These are phyloP conservation scores for Falco columbarius DNA, from an alignment of 2,797 vertebrate genomes.

Conservation along the genomic window DNA sequence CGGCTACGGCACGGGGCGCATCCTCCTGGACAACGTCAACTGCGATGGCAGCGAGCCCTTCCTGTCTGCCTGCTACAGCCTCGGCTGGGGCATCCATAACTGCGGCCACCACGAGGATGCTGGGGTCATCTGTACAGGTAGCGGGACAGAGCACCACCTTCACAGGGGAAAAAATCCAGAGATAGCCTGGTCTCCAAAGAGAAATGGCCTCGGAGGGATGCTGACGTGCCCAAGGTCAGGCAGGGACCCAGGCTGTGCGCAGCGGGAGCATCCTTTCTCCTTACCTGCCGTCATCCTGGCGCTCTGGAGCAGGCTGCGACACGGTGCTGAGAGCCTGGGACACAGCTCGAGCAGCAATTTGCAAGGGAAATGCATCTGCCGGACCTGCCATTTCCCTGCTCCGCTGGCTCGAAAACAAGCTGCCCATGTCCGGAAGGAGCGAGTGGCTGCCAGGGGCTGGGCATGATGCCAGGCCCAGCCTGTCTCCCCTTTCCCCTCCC, in stretches of 20 bases:
- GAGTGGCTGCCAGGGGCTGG: neutral
- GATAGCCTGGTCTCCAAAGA: fast-evolving
- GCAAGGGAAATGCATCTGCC: neutral
- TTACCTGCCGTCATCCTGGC: fast-evolving
- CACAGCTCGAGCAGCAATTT: neutral
- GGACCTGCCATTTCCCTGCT: neutral
- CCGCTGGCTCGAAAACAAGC: neutral
- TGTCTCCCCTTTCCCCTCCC: neutral
- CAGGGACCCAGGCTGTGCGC: fast-evolving
- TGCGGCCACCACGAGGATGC: conserved; percentile 97
- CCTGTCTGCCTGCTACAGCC: conserved; percentile 83
- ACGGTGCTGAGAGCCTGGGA: fast-evolving
- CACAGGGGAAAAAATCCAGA: neutral
- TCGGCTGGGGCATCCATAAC: conserved; percentile 95
- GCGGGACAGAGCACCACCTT: fast-evolving
- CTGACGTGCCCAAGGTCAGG: neutral
- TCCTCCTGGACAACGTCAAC: conserved; percentile 93
- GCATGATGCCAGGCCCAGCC: neutral
- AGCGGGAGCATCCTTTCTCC: neutral
- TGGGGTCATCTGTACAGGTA: conserved; percentile 89
- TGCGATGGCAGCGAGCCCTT: conserved; percentile 84
- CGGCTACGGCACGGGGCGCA: conserved; percentile 88
- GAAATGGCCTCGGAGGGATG: neutral
- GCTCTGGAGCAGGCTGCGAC: fast-evolving
- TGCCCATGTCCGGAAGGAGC: neutral